Conservation (phyloP, 2,888 invertebrate species). For the Phanerotoma sp. region DNA sequence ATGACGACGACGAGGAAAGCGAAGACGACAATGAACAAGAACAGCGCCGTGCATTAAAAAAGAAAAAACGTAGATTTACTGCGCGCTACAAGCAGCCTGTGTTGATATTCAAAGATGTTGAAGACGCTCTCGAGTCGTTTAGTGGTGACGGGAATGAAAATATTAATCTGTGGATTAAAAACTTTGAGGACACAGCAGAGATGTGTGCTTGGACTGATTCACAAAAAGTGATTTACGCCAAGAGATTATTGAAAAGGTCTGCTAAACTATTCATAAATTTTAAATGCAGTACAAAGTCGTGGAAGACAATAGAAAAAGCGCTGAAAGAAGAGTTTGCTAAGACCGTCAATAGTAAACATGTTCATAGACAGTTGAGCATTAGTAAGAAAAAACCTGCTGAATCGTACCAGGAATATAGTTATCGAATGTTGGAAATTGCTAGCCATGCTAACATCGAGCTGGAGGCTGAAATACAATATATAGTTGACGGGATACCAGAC, state of each 20-base stretch:
- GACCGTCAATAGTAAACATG: constrained; percentile 4
- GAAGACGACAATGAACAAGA: too few relatives aligned
- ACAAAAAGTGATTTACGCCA: constrained; percentile 29
- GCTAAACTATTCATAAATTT: constrained; percentile 25
- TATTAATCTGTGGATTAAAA: constrained; percentile 21
- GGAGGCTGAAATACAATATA: background rate
- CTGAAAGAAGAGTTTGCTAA: constrained; percentile 10
- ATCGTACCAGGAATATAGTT: constrained; percentile 13
- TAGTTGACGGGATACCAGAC: background rate
- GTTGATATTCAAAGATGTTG: too few relatives aligned
- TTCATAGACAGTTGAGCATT: constrained; percentile 5
- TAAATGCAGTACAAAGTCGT: constrained; percentile 14
- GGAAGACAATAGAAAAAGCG: constrained; percentile 12
- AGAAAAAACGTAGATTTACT: too few relatives aligned
- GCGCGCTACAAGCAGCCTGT: too few relatives aligned
- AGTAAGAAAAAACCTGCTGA: constrained; percentile 12
- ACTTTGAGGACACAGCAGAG: constrained; percentile 30
- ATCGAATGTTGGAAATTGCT: constrained; percentile 7
- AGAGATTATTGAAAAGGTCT: constrained; percentile 27
- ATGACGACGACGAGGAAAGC: background rate
- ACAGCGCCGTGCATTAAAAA: too few relatives aligned
- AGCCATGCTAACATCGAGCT: background rate
- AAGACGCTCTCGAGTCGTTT: too few relatives aligned
- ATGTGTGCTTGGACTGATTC: constrained; percentile 25
- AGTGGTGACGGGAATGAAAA: too few relatives aligned